phyloP scores from a whole-genome alignment of 2,797 vertebrate species.

The Ctenopoma kingsleyae region DNA sequence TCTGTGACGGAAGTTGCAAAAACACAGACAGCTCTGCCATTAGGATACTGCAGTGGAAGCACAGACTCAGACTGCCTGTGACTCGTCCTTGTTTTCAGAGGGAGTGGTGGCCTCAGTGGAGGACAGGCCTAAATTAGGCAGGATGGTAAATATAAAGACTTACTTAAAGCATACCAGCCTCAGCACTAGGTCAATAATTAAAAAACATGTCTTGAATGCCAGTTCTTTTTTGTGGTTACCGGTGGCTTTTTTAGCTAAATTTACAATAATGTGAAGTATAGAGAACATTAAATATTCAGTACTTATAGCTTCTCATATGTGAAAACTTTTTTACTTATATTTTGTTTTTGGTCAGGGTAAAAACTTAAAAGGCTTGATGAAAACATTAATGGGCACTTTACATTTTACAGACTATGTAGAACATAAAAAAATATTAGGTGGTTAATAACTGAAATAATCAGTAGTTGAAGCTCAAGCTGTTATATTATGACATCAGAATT shows the following conservation, averaged over 20 bases:
- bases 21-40: not conserved
- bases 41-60: not conserved
- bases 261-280: no score
- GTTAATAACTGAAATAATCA: not conserved
- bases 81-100: not conserved
- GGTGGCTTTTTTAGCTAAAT: no score
- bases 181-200: not conserved
- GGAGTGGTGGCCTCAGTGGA: not conserved
- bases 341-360: no score
- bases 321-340: no score
- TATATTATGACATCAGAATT: not conserved
- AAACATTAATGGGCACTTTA: no score
- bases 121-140: not conserved
- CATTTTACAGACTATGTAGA: not conserved
- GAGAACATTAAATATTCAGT: no score
- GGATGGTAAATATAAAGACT: constrained; percentile 8
- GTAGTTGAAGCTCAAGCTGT: not conserved
- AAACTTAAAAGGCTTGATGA: no score
- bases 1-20: not conserved
- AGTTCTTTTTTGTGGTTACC: not conserved
- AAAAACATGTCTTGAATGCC: not conserved
- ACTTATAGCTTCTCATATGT: no score
- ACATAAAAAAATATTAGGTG: not conserved
- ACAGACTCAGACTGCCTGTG: not conserved
- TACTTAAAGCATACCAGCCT: not conserved